Evolutionary conservation across 1,140 invertebrate species (phyloP).

Genomic region (Wiebesia pumilae): DNA sequence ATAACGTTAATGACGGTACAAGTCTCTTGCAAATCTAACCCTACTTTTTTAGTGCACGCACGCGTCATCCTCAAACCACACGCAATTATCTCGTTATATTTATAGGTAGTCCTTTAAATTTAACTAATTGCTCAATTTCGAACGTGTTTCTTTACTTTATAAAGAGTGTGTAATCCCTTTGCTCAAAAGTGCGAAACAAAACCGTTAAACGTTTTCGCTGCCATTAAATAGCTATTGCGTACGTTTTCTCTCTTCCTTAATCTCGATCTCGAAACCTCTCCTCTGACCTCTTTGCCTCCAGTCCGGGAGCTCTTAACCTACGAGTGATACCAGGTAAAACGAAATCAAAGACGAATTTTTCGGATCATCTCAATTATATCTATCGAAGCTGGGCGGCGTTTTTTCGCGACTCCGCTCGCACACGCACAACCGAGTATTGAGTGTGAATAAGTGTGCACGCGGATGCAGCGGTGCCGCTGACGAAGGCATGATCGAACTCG

Average conservation of each 20-base stretch:
- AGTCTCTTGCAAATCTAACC: slow-evolving; percentile 33
- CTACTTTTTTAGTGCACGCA: slow-evolving; percentile 35
- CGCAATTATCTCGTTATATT: neutral
- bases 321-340: neutral
- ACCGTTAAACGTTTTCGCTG: neutral
- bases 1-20: slow-evolving; percentile 35
- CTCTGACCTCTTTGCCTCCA: no score
- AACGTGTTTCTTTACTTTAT: no score
- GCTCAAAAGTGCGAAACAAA: neutral
- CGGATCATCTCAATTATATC: neutral
- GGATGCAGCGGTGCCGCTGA: neutral
- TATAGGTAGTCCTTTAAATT: neutral
- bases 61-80: neutral
- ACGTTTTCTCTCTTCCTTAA: neutral
- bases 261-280: neutral
- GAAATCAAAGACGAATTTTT: neutral
- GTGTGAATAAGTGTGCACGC: slow-evolving; percentile 4
- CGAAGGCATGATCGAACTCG: slow-evolving; percentile 6
- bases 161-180: neutral
- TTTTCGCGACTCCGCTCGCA: neutral
- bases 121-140: neutral
- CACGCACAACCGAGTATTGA: neutral
- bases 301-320: neutral
- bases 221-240: neutral
- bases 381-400: neutral